phyloP scores from a whole-genome alignment of 2,888 invertebrate genomes.

The Eustalomyia histrio region DNA sequence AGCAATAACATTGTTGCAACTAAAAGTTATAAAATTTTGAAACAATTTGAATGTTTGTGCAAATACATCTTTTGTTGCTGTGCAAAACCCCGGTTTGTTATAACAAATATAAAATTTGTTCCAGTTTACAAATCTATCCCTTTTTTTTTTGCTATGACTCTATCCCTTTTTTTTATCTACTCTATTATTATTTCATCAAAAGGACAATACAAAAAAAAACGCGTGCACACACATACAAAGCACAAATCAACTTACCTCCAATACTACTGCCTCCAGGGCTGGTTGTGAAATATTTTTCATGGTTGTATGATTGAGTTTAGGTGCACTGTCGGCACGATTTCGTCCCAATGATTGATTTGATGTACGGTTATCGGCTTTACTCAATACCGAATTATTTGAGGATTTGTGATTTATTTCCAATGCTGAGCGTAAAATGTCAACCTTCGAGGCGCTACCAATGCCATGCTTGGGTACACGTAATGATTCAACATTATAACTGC shows the following conservation, averaged over 20 bases:
- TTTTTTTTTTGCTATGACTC: neutral
- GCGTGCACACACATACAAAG: neutral
- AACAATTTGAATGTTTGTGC: too few species aligned
- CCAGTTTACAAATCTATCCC: too few species aligned
- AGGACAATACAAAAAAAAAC: neutral
- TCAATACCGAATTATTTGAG: constrained; percentile 80
- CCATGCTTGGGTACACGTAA: constrained; percentile 73
- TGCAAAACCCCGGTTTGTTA: too few species aligned
- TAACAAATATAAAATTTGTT: too few species aligned
- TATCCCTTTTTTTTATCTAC: neutral
- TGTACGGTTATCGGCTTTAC: constrained; percentile 80
- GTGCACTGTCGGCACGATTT: constrained; percentile 83
- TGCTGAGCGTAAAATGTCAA: constrained; percentile 85
- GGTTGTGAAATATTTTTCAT: constrained; percentile 84
- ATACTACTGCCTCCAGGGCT: constrained; percentile 80
- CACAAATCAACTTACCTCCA: constrained; percentile 80
- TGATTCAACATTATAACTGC: constrained; percentile 80
- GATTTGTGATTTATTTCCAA: constrained; percentile 84
- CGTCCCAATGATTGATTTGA: constrained; percentile 82
- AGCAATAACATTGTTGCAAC: too few species aligned
- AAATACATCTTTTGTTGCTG: too few species aligned
- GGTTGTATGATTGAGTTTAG: constrained; percentile 81
- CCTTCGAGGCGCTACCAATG: constrained; percentile 80
- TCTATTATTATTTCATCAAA: constrained; percentile 4
- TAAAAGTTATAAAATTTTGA: too few species aligned